phyloP scores from a whole-genome alignment of 2,888 invertebrate genomes.

The Epirrhoe tristata region DNA sequence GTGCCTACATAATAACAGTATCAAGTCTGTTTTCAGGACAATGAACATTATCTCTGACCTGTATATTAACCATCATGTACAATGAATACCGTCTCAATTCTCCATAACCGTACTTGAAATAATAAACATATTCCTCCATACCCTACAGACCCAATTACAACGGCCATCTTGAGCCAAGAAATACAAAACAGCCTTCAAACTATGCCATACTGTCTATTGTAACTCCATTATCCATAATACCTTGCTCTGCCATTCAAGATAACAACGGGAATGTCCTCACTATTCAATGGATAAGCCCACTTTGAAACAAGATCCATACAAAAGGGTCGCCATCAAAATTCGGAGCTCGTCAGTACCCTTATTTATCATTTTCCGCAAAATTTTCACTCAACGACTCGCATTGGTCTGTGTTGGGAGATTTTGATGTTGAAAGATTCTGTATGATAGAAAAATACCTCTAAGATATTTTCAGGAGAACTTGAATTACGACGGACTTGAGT shows the following conservation, averaged over 20 bases:
- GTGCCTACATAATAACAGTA: not conserved
- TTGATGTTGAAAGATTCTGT: not conserved
- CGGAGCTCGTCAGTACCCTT: slow-evolving; percentile 70
- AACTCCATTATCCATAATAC: slow-evolving; percentile 56
- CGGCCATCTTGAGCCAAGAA: not conserved
- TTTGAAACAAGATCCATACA: slow-evolving; percentile 81
- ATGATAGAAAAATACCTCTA: too few species aligned
- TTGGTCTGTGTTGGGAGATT: slow-evolving; percentile 44
- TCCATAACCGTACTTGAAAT: not conserved
- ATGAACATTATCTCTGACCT: not conserved
- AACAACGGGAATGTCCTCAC: slow-evolving; percentile 61
- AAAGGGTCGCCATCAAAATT: slow-evolving; percentile 81
- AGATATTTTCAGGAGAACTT: too few species aligned
- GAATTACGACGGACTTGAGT: too few species aligned
- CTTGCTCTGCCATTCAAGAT: slow-evolving; percentile 51
- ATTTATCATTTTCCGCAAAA: slow-evolving; percentile 81
- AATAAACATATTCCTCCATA: not conserved
- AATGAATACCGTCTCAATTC: not conserved
- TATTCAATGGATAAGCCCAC: slow-evolving; percentile 71
- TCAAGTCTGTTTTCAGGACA: not conserved
- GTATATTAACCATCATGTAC: not conserved
- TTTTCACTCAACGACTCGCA: slow-evolving; percentile 73
- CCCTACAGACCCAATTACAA: not conserved
- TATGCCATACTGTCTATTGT: slow-evolving; percentile 43
- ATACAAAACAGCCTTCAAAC: slow-evolving; percentile 6